A percentile compares a stretch with the other conserved stretches of the same genome.
Evolutionary conservation across 1,140 invertebrate species (phyloP).

Genomic region (Asobara japonica): DNA sequence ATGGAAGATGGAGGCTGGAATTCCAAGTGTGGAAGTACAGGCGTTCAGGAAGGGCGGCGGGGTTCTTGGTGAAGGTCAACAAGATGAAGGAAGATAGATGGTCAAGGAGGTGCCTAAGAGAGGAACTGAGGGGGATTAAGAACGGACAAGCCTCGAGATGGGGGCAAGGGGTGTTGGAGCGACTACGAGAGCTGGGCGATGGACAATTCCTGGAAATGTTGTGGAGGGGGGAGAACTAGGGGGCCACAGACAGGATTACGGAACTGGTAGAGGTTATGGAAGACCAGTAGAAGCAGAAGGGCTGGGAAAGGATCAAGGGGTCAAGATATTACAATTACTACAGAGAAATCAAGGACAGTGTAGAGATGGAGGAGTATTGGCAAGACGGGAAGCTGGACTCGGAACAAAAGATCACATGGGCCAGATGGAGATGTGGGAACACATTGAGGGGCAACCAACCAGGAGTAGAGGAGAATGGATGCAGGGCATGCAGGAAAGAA

Average conservation of each 20-base stretch:
- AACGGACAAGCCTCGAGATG: too few species aligned
- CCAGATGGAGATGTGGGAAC: too few species aligned
- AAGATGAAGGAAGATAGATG: too few species aligned
- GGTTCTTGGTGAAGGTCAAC: not conserved
- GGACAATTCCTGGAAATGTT: not conserved
- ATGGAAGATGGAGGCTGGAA: not conserved
- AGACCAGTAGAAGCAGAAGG: not conserved
- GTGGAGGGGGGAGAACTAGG: not conserved
- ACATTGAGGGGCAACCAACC: too few species aligned
- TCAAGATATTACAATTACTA: not conserved
- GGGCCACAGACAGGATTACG: not conserved
- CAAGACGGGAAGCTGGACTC: not conserved
- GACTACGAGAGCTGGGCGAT: not conserved
- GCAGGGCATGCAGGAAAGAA: not conserved
- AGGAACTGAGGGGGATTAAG: too few species aligned
- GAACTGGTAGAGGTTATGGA: not conserved
- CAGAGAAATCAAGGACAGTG: not conserved
- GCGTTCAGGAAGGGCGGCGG: not conserved
- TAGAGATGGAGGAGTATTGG: not conserved
- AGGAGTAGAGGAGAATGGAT: not conserved
- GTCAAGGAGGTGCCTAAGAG: too few species aligned
- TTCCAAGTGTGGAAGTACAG: not conserved
- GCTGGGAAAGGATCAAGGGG: not conserved
- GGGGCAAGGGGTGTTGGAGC: too few species aligned
- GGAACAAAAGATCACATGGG: not conserved